Evolutionary conservation across 2,797 vertebrate species (phyloP), one percentile per base, ranked within the genome.

Genomic region (Loris lydekkerianus): DNA sequence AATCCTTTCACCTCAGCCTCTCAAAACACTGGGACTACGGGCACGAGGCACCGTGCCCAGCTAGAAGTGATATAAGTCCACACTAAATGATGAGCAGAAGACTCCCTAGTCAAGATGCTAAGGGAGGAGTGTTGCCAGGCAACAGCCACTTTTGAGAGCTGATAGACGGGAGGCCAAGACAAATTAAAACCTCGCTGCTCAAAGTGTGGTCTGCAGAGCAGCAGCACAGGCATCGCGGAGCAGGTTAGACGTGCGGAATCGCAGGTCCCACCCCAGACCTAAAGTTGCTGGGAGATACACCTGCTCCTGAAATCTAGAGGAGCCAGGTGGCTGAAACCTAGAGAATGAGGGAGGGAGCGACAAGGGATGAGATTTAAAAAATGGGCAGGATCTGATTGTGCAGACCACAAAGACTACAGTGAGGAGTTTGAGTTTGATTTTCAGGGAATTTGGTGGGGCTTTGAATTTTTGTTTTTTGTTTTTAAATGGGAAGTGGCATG

Each of bases 41-140:
- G 31, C 2, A 0, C 56, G 31, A 56, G 75, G 18, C 31, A 53
- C 3, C 0, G 1, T 3, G 1, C 49, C 75, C 3, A 0, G 75
- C 20, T 3, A 37, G 20, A 86, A 91, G 77, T 40, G 31, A n/a
- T 75, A 73, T 73, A 80, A 77, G 56, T 67, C 67, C 70, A 13
- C 7, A 29, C 29, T 58, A 17, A 73, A 23, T 34, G 58, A 93
- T 14, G 20, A 94, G 25, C 29, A 5, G 88, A 72, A 91, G 43
- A 78, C 17, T 49, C 60, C 25, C 0, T 37, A 70, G 53, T 31
- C 25, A 91, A 56, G 31, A 56, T 67, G 67, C 10, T n/a, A 34
- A 58, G 63, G 70, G 53, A 87, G 53, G 27, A 94, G 29, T 20
- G 87, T 76, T 91, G 76, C 77, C 75, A 40, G 85, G 93, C 20